Conservation (phyloP, 2,113 vertebrate genomes). For the Poecile atricapillus region DNA sequence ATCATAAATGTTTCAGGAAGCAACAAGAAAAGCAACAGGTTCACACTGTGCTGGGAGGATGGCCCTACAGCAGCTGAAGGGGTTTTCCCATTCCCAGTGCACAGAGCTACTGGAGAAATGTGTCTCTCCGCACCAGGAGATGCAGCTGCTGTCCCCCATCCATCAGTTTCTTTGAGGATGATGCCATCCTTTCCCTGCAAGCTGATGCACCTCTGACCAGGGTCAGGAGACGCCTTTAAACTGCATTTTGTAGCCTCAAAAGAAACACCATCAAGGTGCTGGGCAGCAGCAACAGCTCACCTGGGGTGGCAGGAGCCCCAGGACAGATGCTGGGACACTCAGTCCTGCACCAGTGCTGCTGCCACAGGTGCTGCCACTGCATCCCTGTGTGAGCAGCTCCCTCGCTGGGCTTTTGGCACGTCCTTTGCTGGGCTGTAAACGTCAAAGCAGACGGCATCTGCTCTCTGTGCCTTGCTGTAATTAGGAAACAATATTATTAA, state of each 20-base stretch:
- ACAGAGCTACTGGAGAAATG: rapidly evolving
- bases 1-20: background rate
- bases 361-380: background rate
- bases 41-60: background rate
- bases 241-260: background rate
- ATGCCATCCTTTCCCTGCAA: background rate
- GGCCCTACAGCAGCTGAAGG: background rate
- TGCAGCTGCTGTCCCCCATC: background rate
- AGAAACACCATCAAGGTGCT: background rate
- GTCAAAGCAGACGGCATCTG: slow-evolving; percentile 28
- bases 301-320: background rate
- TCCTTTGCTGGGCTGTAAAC: background rate
- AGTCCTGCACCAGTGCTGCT: background rate
- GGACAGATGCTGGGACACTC: rapidly evolving
- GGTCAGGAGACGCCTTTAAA: background rate
- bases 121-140: background rate
- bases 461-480: background rate
- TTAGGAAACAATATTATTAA: slow-evolving; percentile 55
- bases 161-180: background rate
- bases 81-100: background rate
- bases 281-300: background rate
- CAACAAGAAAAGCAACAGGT: background rate
- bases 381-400: background rate
- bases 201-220: background rate
- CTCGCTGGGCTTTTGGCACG: background rate